Base-by-base conservation (phyloP, 2,113 vertebrate genomes). In the Proteles cristata region DNA sequence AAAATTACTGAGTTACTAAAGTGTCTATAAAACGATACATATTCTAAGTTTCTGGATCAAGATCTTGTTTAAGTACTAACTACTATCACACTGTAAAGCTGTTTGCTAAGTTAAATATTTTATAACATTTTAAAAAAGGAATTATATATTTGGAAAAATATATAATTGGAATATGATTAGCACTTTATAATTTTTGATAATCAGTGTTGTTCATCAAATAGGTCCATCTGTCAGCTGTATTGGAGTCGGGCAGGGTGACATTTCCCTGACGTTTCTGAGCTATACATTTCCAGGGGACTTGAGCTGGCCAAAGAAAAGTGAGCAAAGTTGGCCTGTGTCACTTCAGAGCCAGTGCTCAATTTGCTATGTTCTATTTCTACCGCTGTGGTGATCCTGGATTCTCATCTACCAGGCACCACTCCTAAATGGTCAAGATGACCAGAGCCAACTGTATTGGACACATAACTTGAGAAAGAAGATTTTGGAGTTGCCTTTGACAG, bases 241-340 rank as follows among this genome's bases (percentile, higher is more conserved):
- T 11, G 43, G 25, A 53, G 14, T 0, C 7, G 2, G 21, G 28
- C 26, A 63, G 39, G 23, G 14, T 11, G 35, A 7, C 4, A 2
- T 1, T 31, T 58, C 21, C 17, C 5, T 28, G 11, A 25, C 26
- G 23, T 15, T 21, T n/a, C 25, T 43, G 17, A 33, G 5, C 45
- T 71, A 35, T 0, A 3, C 5, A 19, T 23, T 43, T n/a, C 14
- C 45, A 2, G 4, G 35, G 5, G 33, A 77, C 17, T 23, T 35
- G 7, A 17, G 89, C 28, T 33, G 7, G 28, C 23, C 31, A 19
- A 58, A 55, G 48, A 66, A 39, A 33, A 23, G 48, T 35, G 69
- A 83, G 45, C 28, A 71, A 63, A 63, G 31, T 11, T 31, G 11
- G 17, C 25, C 2, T 3, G 12, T 48, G 19, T 55, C 43, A 7